phyloP scores from a whole-genome alignment of 1,140 invertebrate genomes.

The Drosophila sulfurigaster region DNA sequence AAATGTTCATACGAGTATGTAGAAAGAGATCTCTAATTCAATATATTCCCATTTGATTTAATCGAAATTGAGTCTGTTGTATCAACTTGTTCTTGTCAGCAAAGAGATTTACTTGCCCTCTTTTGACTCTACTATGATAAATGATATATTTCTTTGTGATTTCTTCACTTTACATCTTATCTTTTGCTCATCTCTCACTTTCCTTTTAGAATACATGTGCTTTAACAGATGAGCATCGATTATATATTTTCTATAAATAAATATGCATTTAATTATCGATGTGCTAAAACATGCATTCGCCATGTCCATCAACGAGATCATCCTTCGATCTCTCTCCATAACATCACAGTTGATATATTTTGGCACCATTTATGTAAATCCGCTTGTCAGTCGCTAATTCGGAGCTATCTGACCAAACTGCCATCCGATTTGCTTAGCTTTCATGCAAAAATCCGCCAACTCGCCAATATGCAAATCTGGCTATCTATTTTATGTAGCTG shows the following conservation, averaged over 20 bases:
- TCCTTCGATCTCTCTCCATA: slow-evolving; percentile 21
- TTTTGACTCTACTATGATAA: background rate
- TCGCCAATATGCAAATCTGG: slow-evolving; percentile 61
- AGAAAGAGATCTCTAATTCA: too few relatives aligned
- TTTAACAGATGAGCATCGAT: background rate
- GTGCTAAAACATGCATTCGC: slow-evolving; percentile 19
- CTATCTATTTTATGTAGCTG: slow-evolving; percentile 52
- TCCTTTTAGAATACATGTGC: background rate
- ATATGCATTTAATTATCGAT: slow-evolving; percentile 13
- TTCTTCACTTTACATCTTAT: background rate
- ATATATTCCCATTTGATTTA: too few relatives aligned
- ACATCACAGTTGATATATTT: slow-evolving; percentile 32
- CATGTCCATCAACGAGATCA: slow-evolving; percentile 17
- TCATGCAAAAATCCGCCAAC: slow-evolving; percentile 64
- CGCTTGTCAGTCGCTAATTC: slow-evolving; percentile 28
- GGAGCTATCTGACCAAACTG: slow-evolving; percentile 26
- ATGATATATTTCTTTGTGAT: slow-evolving; percentile 2
- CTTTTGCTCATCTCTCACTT: background rate
- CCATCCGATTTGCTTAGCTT: slow-evolving; percentile 49
- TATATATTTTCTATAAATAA: slow-evolving; percentile 15
- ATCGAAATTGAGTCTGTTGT: background rate
- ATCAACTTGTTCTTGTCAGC: slow-evolving; percentile 10
- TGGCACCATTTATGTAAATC: slow-evolving; percentile 43
- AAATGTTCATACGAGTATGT: background rate
- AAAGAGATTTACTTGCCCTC: background rate